Evolutionary conservation across 2,113 vertebrate genomes (phyloP), one percentile per base, ranked within the genome.

Genomic region (Leptobrachium ailaonicum): DNA sequence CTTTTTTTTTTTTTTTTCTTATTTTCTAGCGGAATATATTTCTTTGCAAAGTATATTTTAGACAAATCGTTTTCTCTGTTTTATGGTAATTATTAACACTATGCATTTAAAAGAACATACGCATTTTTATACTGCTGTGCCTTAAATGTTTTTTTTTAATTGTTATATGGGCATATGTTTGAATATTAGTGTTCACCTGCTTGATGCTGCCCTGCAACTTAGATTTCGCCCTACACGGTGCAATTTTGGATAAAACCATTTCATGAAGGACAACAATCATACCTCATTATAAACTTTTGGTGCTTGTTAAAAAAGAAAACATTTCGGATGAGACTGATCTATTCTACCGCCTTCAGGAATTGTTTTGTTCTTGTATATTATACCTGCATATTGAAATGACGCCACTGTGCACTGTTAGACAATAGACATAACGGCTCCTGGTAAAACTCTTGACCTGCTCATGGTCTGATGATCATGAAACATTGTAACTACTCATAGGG

Each of bases 201-300:
- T 72, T 63, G 44, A 7, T 8, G 47, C 8, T 56, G 2, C 32
- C 14, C 50, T 54, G n/a, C 11, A 42, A 11, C 73, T 73, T 41
- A 63, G 20, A 42, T n/a, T 44, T 14, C 13, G 20, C 12, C 7
- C 11, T 69, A 6, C 7, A 10, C 3, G n/a, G 62, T 64, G 62
- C 62, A 64, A 13, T 42, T 60, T 79, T 85, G 71, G 82, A 56
- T 76, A 83, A 64, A 44, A 71, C 63, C 78, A 60, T 80, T 83
- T 78, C 83, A 83, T 85, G 89, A 89, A 89, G 84, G 85, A 85
- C 90, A 91, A 88, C 91, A 82, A 14, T 85, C 87, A 77, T 90
- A 92, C 92, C 93, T 93, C 92, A 90, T 85, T 85, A 76, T 58
- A 60, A 53, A 56, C 81, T 80, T 77, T 71, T 50, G 83, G 82